Conservation (phyloP, 1,140 invertebrate genomes). For the Anastatus disparis region DNA sequence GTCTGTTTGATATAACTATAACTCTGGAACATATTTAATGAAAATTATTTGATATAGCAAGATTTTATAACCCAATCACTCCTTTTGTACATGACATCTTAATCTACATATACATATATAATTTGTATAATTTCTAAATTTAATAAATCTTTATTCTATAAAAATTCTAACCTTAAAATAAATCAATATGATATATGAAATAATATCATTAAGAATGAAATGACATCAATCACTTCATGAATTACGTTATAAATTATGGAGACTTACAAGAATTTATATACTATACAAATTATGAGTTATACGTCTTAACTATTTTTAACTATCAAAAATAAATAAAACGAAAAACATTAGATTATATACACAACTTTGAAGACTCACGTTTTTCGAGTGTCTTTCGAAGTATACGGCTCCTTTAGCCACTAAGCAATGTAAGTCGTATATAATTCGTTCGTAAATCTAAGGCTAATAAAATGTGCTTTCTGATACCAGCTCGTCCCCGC, state of each 20-base stretch:
- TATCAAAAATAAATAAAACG: conserved; percentile 20
- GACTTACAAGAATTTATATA: background rate
- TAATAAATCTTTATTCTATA: background rate
- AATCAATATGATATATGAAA: too few species aligned
- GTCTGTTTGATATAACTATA: background rate
- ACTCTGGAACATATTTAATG: conserved; percentile 29
- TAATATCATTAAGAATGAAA: too few species aligned
- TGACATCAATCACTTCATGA: too few species aligned
- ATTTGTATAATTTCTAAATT: background rate
- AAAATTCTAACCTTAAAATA: conserved; percentile 19
- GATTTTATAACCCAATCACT: too few species aligned
- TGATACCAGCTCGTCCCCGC: background rate
- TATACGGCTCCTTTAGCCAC: background rate
- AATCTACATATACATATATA: background rate
- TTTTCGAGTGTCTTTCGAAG: background rate
- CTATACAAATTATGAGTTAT: background rate
- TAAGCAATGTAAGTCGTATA: background rate
- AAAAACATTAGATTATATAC: background rate
- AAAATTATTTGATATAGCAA: background rate
- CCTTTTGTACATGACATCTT: too few species aligned
- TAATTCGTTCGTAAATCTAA: background rate
- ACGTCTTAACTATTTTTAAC: conserved; percentile 18
- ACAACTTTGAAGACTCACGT: background rate
- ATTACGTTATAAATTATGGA: background rate
- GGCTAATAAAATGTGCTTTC: background rate